A percentile compares a stretch with the other conserved stretches of the same genome.
phyloP scores from a whole-genome alignment of 2,888 invertebrate species.

The Xylota sylvarum region DNA sequence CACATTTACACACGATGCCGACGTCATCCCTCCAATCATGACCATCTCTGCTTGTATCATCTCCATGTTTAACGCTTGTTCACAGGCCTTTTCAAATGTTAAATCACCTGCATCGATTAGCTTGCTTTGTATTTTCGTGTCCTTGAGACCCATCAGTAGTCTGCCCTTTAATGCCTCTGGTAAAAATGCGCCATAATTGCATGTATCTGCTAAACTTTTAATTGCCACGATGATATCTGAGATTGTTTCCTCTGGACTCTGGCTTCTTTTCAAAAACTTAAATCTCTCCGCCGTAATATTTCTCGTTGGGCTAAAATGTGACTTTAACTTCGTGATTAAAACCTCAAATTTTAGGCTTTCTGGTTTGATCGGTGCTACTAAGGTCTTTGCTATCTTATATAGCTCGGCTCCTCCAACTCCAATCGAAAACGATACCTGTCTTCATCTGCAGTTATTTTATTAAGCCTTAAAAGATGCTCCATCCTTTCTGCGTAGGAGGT shows the following conservation, averaged over 20 bases:
- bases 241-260: not conserved
- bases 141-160: no score
- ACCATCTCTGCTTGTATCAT: not conserved
- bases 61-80: slow-evolving; percentile 38
- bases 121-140: slow-evolving; percentile 15
- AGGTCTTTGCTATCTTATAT: no score
- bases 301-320: slow-evolving; percentile 16
- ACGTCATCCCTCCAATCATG: no score
- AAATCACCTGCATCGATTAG: slow-evolving; percentile 27
- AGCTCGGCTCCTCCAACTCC: no score
- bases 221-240: slow-evolving; percentile 10
- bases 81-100: slow-evolving; percentile 38
- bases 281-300: slow-evolving; percentile 19
- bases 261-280: slow-evolving; percentile 6
- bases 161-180: not conserved
- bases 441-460: no score
- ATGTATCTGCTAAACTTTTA: slow-evolving; percentile 5
- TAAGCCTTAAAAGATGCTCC: no score
- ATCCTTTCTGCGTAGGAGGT: no score
- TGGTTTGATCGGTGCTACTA: no score
- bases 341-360: no score
- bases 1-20: no score
- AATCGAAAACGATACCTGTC: no score
- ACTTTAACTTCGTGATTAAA: no score
- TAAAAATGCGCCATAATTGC: not conserved